Percentiles rank a stretch among this genome's conserved stretches.
These are phyloP conservation scores for Eulemur rufifrons DNA, from an alignment of 2,113 vertebrate genomes.

Conservation along the genomic window DNA sequence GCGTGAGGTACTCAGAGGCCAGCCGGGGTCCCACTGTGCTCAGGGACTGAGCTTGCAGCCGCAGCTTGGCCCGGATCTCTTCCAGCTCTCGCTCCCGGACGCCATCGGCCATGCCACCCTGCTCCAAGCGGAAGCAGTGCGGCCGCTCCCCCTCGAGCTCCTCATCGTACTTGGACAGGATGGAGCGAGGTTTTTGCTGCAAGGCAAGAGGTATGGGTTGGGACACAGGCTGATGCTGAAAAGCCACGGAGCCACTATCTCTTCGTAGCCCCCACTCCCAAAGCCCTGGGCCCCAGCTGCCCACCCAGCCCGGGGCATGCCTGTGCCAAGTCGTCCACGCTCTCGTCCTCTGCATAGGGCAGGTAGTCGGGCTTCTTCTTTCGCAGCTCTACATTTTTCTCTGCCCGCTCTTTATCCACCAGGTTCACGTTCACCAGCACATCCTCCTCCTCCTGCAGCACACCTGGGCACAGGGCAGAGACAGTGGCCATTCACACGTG, in stretches of 20 bases:
- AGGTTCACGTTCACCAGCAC: conserved; percentile 92
- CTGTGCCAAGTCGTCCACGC: conserved; percentile 89
- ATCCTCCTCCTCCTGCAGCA: conserved; percentile 90
- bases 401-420: conserved; percentile 91
- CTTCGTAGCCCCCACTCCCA: accelerated
- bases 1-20: conserved; percentile 91
- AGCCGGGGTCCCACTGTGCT: conserved; percentile 84
- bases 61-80: conserved; percentile 87
- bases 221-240: not conserved
- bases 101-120: conserved; percentile 87
- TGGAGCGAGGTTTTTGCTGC: conserved; percentile 85
- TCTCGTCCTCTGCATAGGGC: conserved; percentile 92
- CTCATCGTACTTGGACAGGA: conserved; percentile 93
- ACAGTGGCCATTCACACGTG: accelerated
- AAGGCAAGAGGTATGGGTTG: not conserved
- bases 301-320: accelerated
- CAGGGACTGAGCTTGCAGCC: conserved; percentile 89
- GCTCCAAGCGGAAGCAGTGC: conserved; percentile 88
- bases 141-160: conserved; percentile 94
- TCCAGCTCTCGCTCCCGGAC: conserved; percentile 90
- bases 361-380: conserved; percentile 94
- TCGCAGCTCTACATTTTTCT: conserved; percentile 92
- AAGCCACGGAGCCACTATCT: not conserved
- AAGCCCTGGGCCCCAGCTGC: accelerated
- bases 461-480: conserved; percentile 69